Conservation (phyloP, 1,140 invertebrate genomes). For the Drosophila chauvacae region DNA sequence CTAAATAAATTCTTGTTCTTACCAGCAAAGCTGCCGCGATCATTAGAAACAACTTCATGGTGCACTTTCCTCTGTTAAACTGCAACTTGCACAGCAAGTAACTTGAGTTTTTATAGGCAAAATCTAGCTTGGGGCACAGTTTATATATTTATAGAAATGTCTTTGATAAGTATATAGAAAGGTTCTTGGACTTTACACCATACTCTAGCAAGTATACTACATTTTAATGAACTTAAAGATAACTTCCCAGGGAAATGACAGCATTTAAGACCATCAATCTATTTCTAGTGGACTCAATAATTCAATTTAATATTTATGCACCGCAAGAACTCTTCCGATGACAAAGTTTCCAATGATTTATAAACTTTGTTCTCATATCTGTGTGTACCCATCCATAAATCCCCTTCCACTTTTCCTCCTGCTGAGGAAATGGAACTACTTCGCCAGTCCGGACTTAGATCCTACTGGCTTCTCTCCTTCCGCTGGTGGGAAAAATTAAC, state of each 20-base stretch:
- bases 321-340: not conserved
- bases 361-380: conserved; percentile 33
- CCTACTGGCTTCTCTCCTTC: conserved; percentile 11
- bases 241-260: not conserved
- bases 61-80: not conserved
- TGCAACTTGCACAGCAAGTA: not conserved
- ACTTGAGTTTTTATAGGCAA: not conserved
- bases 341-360: conserved; percentile 34
- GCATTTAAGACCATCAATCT: not conserved
- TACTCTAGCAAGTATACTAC: too few relatives aligned
- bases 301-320: conserved; percentile 23
- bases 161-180: not conserved
- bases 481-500: conserved; percentile 67
- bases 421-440: conserved; percentile 33
- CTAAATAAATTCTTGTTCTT: not conserved
- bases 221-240: not conserved
- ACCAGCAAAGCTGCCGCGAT: conserved; percentile 5
- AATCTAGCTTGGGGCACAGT: not conserved
- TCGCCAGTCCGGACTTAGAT: conserved; percentile 34
- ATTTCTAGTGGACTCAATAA: not conserved
- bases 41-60: not conserved
- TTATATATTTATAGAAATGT: too few relatives aligned
- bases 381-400: conserved; percentile 3
- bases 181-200: not conserved
- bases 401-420: not conserved